phyloP scores from a whole-genome alignment of 2,113 vertebrate species.

The Nothoprocta pentlandii region DNA sequence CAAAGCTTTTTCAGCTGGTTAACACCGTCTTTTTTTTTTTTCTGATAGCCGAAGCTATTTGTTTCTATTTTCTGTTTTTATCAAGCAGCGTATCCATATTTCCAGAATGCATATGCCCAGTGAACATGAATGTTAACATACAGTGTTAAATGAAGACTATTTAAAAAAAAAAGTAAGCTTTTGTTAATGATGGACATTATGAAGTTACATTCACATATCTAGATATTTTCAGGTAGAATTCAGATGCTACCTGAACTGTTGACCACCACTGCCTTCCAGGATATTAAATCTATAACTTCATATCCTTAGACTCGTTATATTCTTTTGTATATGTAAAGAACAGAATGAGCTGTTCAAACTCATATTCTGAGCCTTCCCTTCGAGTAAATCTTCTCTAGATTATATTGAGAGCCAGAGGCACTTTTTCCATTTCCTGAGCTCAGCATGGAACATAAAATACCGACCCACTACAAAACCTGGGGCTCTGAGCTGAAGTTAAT shows the following conservation, averaged over 20 bases:
- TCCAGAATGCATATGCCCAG: neutral
- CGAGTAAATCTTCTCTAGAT: neutral
- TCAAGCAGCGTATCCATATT: too few relatives aligned
- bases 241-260: neutral
- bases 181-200: neutral
- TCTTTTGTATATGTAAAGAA: neutral
- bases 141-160: neutral
- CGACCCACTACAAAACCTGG: neutral
- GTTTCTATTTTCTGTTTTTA: neutral
- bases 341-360: neutral
- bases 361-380: neutral
- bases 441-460: neutral
- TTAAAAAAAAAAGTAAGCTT: neutral
- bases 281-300: neutral
- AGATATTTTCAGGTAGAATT: neutral
- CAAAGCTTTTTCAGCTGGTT: neutral
- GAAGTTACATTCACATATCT: neutral
- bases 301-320: neutral
- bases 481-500: neutral
- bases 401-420: neutral
- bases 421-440: neutral
- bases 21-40: neutral
- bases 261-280: neutral
- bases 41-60: neutral
- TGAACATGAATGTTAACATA: neutral